phyloP scores from a whole-genome alignment of 2,797 vertebrate species.

The Muraenolepis orangiensis region DNA sequence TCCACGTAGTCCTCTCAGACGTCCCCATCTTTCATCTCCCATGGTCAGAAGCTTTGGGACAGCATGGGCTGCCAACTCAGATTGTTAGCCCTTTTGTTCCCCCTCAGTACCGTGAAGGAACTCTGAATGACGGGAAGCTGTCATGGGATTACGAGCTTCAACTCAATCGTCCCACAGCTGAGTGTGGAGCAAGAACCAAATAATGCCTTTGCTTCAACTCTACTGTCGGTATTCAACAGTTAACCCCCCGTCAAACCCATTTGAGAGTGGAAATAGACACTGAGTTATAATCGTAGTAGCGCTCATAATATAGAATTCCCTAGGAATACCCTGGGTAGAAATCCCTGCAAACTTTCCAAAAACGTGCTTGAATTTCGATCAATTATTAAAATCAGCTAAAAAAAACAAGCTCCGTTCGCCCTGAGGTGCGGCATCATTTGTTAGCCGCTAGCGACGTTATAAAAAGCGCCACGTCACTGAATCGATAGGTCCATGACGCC shows the following conservation, averaged over 20 bases:
- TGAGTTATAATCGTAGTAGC: too few relatives aligned
- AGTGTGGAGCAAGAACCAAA: conserved; percentile 27
- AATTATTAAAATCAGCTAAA: too few relatives aligned
- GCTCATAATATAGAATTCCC: too few relatives aligned
- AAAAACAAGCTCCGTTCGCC: too few relatives aligned
- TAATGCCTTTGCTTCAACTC: conserved; percentile 1
- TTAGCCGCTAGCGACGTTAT: too few relatives aligned
- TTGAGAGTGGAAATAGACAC: neutral
- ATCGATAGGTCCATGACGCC: neutral
- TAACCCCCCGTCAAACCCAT: neutral
- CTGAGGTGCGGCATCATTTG: too few relatives aligned
- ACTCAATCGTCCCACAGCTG: conserved; percentile 47
- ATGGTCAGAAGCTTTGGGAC: neutral
- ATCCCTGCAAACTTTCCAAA: too few relatives aligned
- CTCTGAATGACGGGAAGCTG: conserved; percentile 43
- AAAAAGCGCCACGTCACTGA: neutral
- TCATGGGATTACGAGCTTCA: conserved; percentile 61
- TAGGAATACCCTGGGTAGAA: too few relatives aligned
- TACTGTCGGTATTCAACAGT: neutral
- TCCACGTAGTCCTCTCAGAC: too few relatives aligned
- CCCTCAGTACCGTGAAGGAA: conserved; percentile 52
- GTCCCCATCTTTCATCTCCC: too few relatives aligned
- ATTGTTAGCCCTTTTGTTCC: conserved; percentile 17
- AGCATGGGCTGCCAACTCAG: neutral
- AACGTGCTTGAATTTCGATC: too few relatives aligned